Evolutionary conservation across 2,113 vertebrate genomes (phyloP), one percentile per base, ranked within the genome.

Genomic region (Otis tarda): DNA sequence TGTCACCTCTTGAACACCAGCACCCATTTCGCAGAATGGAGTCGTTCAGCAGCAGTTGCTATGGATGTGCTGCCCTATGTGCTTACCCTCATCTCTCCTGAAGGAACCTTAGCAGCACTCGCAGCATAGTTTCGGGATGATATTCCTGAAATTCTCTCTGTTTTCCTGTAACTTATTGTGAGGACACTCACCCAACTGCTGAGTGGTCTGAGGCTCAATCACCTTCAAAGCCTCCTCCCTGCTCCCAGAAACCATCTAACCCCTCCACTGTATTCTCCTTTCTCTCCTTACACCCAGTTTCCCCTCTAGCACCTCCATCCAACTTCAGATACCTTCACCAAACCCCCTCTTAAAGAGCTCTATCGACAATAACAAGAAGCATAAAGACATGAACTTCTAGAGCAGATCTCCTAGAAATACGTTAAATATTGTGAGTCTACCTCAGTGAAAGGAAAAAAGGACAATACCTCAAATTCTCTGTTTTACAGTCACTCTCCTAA

Each of bases 301-400:
- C 24, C 16, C 30, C 25, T 76, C n/a, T 47, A 59, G 31, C 5
- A 47, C 2, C 31, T 87, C 47, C 31, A 67, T 10, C 37, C 41
- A 71, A n/a, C 21, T 59, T 33, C 64, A 77, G 69, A 45, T 14
- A 8, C 17, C 57, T 87, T 53, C 37, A n/a, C 39, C 41, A 55
- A 74, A 27, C 3, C 2, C 16, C 8, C 21, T n/a, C 14, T 64
- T 28, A 43, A 70, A 53, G 43, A 52, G 2, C 2, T 31, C 41
- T 60, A 2, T 5, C 0, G 0, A 43, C 16, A 69, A 15, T 14
- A 57, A 53, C 27, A 87, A 49, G 71, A 25, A 67, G 20, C 56
- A 69, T 25, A 30, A 74, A 84, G 19, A 41, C 5, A 12, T 14
- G 17, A 81, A 37, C 11, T 56, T 77, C 33, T 70, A 33, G 0